A percentile compares a stretch with the other conserved stretches of the same genome.
These are phyloP conservation scores for Rissa tridactyla DNA, from an alignment of 2,113 vertebrate genomes.

Conservation along the genomic window DNA sequence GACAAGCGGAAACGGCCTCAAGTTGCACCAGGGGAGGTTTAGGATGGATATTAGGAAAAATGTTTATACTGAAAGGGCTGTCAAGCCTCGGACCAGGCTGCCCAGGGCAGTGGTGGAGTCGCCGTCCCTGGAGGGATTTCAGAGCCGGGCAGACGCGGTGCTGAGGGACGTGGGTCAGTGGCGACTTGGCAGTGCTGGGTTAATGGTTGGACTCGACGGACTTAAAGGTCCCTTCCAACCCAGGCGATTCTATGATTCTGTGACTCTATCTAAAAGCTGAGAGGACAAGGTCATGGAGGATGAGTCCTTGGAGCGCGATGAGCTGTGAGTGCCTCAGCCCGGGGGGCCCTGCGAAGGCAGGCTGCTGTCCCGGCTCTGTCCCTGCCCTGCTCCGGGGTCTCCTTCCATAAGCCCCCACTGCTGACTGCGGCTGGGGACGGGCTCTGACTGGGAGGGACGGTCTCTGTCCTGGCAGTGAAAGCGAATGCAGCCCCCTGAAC, in stretches of 20 bases:
- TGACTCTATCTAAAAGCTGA: neutral
- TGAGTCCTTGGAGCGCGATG: rapidly evolving
- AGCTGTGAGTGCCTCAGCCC: neutral
- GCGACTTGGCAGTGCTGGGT: neutral
- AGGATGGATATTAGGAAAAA: neutral
- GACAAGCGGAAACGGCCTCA: neutral
- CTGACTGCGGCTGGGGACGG: neutral
- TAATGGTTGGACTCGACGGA: neutral
- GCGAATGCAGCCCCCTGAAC: rapidly evolving
- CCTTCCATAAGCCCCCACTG: neutral
- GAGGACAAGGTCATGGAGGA: neutral
- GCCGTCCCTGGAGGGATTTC: neutral
- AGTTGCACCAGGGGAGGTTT: neutral
- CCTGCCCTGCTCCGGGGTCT: too few relatives aligned
- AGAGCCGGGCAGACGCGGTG: neutral
- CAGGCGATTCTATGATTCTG: neutral
- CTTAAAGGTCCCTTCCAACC: neutral
- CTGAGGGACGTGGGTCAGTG: too few relatives aligned
- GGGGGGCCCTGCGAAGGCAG: neutral
- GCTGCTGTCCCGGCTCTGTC: neutral
- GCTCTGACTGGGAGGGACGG: rapidly evolving
- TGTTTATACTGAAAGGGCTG: neutral
- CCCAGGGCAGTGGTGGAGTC: neutral
- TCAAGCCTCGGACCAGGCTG: neutral
- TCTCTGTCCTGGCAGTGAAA: neutral